Conservation (phyloP, 1,140 invertebrate species). For the Magallana angulata region DNA sequence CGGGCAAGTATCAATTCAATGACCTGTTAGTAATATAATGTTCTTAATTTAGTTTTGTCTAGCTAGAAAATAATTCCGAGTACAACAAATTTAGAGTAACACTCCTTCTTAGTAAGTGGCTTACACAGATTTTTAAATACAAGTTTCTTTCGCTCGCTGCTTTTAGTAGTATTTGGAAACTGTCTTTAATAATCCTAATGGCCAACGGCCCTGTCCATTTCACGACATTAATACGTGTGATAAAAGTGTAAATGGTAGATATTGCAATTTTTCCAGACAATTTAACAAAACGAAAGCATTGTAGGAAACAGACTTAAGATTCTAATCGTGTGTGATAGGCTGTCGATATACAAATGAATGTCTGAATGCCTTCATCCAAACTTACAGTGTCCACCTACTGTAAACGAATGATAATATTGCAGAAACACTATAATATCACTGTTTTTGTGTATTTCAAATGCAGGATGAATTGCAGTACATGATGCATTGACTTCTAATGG, state of each 20-base stretch:
- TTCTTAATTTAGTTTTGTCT: slow-evolving; percentile 30
- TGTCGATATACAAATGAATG: no score
- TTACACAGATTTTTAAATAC: neutral
- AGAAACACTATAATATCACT: neutral
- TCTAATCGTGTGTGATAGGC: no score
- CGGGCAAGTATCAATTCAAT: neutral
- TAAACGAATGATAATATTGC: slow-evolving; percentile 15
- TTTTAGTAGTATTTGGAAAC: neutral
- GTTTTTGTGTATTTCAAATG: slow-evolving; percentile 7
- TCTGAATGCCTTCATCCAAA: neutral
- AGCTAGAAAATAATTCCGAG: neutral
- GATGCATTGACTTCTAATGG: neutral
- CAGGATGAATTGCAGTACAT: neutral
- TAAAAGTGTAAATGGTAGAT: no score
- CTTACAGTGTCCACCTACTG: neutral
- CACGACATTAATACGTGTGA: no score
- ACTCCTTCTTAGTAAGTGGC: slow-evolving; percentile 4
- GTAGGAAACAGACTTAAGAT: no score
- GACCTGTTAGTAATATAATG: neutral
- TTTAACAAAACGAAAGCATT: no score
- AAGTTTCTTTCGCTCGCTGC: neutral
- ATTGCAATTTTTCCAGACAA: no score
- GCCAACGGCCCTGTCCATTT: no score
- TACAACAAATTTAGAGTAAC: slow-evolving; percentile 15
- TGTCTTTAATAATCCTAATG: no score